Percentiles rank a stretch among this genome's conserved stretches.
Evolutionary conservation across 1,140 invertebrate genomes (phyloP).

Genomic region (Drosophila orena): DNA sequence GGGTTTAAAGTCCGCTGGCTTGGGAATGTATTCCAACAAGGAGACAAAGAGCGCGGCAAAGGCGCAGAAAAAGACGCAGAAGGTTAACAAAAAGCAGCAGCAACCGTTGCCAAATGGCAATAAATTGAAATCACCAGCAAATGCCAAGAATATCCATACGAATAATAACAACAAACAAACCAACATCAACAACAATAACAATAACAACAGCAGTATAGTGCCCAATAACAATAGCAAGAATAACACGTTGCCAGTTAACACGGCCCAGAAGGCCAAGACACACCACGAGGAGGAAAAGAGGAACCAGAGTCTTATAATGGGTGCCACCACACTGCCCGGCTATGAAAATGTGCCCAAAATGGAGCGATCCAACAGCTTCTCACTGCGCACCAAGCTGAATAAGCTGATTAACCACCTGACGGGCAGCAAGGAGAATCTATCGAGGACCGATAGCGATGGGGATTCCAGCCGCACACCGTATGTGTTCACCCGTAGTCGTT

Average conservation of each 20-base stretch:
- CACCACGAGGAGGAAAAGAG: conserved; percentile 49
- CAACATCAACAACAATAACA: conserved; percentile 37
- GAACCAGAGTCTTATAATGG: conserved; percentile 14
- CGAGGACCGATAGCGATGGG: conserved; percentile 47
- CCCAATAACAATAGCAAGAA: conserved; percentile 61
- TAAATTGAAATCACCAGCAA: conserved; percentile 44
- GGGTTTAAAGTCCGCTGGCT: conserved; percentile 59
- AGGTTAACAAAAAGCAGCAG: conserved; percentile 66
- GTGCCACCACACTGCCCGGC: conserved; percentile 15
- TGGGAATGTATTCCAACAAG: conserved; percentile 74
- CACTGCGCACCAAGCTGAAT: conserved; percentile 67
- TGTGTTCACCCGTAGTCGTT: conserved; percentile 79
- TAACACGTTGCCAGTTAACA: conserved; percentile 35
- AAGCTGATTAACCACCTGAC: conserved; percentile 77
- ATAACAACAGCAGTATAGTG: conserved; percentile 63
- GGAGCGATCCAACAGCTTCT: conserved; percentile 79
- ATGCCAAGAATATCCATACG: conserved; percentile 26
- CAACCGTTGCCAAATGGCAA: conserved; percentile 49
- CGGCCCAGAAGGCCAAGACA: conserved; percentile 58
- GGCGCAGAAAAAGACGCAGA: conserved; percentile 77
- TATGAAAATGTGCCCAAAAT: conserved; percentile 68
- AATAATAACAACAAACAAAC: conserved; percentile 54
- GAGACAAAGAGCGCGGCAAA: conserved; percentile 69
- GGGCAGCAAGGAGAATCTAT: conserved; percentile 67
- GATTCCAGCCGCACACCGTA: conserved; percentile 56